Conservation (phyloP, 1,140 invertebrate genomes). For the Drosophila cardini region DNA sequence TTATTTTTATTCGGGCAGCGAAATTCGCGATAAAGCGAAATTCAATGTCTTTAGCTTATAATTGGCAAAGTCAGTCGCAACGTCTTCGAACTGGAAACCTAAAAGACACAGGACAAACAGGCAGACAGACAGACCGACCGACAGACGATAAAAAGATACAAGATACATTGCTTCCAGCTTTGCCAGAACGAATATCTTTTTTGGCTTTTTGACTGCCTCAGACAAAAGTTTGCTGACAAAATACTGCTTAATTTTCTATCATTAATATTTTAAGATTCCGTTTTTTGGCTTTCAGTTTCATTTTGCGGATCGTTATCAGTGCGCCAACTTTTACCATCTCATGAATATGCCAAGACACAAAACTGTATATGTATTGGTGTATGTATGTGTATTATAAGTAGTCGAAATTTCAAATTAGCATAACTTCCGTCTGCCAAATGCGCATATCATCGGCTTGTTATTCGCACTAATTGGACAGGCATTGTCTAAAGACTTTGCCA, state of each 20-base stretch:
- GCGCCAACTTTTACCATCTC: constrained; percentile 38
- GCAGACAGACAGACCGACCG: constrained; percentile 2
- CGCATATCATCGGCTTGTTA: constrained; percentile 50
- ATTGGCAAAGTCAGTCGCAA: constrained; percentile 69
- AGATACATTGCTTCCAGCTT: constrained; percentile 45
- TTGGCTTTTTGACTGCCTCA: not conserved
- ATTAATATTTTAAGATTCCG: constrained; percentile 69
- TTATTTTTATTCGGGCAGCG: constrained; percentile 53
- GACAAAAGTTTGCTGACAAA: constrained; percentile 52
- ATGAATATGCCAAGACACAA: constrained; percentile 14
- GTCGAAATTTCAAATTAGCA: constrained; percentile 70
- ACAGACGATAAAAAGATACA: constrained; percentile 47
- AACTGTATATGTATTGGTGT: constrained; percentile 39
- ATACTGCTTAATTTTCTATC: constrained; percentile 70
- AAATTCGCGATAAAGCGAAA: constrained; percentile 78
- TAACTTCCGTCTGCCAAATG: constrained; percentile 68
- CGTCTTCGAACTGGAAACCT: constrained; percentile 20
- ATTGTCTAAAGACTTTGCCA: constrained; percentile 13
- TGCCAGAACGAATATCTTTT: constrained; percentile 4
- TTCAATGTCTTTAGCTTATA: constrained; percentile 82
- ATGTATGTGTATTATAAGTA: constrained; percentile 18
- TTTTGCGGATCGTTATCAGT: constrained; percentile 60
- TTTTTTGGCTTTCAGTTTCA: constrained; percentile 50
- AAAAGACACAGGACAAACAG: constrained; percentile 3
- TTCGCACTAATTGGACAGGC: constrained; percentile 63